Conservation (phyloP, 2,888 invertebrate species). For the Bombylius discolor region DNA sequence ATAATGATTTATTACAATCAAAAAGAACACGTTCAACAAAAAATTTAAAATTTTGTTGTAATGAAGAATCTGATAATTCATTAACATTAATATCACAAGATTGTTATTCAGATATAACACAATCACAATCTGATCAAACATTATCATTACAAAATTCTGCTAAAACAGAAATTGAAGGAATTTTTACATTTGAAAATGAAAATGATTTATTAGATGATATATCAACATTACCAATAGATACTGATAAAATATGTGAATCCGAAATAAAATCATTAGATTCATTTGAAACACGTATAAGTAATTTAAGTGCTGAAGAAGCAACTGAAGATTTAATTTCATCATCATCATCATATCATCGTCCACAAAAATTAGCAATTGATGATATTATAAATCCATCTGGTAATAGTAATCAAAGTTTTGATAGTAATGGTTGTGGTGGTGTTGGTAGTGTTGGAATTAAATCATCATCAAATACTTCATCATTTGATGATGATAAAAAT, state of each 20-base stretch:
- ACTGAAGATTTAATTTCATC: conserved; percentile 34
- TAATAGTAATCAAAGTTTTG: not conserved
- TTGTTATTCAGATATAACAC: conserved; percentile 6
- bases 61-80: conserved; percentile 23
- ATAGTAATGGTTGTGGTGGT: not conserved
- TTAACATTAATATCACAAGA: conserved; percentile 21
- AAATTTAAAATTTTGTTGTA: conserved; percentile 21
- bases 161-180: conserved; percentile 40
- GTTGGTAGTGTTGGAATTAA: no score
- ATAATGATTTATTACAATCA: not conserved
- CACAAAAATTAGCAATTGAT: conserved; percentile 37
- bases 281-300: conserved; percentile 36
- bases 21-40: conserved; percentile 21
- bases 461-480: conserved; percentile 24
- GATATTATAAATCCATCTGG: conserved; percentile 38
- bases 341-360: conserved; percentile 25
- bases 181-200: conserved; percentile 63
- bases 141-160: conserved; percentile 13
- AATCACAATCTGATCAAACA: conserved; percentile 16
- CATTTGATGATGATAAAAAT: conserved; percentile 29
- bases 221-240: not conserved
- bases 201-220: conserved; percentile 29
- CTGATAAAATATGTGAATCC: conserved; percentile 16
- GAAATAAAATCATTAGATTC: conserved; percentile 37
- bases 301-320: conserved; percentile 41